phyloP scores from a whole-genome alignment of 2,888 invertebrate species.

The Lymantria monacha region DNA sequence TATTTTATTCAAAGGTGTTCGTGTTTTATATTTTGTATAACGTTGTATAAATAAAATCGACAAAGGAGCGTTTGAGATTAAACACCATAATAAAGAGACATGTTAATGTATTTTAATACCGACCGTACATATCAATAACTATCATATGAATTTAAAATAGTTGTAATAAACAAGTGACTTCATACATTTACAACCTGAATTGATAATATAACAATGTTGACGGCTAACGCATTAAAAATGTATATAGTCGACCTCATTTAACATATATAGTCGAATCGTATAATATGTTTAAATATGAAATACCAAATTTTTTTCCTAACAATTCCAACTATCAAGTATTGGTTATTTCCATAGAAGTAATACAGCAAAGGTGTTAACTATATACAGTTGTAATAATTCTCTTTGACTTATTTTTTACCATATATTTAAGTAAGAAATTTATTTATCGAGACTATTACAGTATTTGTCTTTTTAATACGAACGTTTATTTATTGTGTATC shows the following conservation, averaged over 20 bases:
- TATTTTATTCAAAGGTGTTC: no score
- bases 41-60: not conserved
- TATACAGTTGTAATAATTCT: no score
- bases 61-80: not conserved
- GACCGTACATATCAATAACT: slow-evolving; percentile 13
- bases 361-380: no score
- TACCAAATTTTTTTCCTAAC: not conserved
- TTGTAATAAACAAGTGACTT: slow-evolving; percentile 28
- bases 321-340: no score
- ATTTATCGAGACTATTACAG: no score
- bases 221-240: slow-evolving; percentile 43
- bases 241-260: slow-evolving; percentile 44
- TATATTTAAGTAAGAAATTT: no score
- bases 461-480: no score
- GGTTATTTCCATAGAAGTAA: no score
- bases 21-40: no score
- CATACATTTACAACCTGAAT: slow-evolving; percentile 36
- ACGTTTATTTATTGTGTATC: no score
- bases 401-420: no score
- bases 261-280: slow-evolving; percentile 41
- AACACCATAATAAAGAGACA: not conserved
- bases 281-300: slow-evolving; percentile 32
- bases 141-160: slow-evolving; percentile 20
- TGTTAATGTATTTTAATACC: not conserved
- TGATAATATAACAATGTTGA: slow-evolving; percentile 34